A percentile compares a stretch with the other conserved stretches of the same genome.
These are phyloP conservation scores for Calonectris borealis DNA, from an alignment of 2,113 vertebrate species.

Conservation along the genomic window DNA sequence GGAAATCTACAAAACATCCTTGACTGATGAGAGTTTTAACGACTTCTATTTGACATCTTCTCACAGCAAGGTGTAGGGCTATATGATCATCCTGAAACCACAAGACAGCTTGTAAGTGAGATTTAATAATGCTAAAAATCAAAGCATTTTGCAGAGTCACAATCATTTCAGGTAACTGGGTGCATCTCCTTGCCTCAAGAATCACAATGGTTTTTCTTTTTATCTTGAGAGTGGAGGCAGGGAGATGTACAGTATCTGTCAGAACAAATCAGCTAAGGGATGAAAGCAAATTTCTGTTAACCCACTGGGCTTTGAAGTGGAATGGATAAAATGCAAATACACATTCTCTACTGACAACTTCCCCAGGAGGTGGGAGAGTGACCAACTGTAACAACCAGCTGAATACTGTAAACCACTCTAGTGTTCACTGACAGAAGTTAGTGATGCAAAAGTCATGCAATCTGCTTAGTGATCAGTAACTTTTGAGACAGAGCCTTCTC, in stretches of 20 bases:
- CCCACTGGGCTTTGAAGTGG: neutral
- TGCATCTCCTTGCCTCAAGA: neutral
- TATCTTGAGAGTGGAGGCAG: neutral
- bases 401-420: neutral
- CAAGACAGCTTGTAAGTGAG: neutral
- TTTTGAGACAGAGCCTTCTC: neutral
- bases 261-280: neutral
- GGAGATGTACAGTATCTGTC: neutral
- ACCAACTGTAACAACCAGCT: neutral
- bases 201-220: neutral
- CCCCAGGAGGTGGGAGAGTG: neutral
- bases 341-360: neutral
- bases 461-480: neutral
- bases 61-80: conserved; percentile 92
- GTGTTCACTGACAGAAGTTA: neutral
- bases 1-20: conserved; percentile 84
- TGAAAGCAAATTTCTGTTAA: neutral
- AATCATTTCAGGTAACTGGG: neutral
- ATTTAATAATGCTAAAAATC: neutral
- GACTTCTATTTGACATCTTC: conserved; percentile 94
- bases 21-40: conserved; percentile 87
- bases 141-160: neutral
- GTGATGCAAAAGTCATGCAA: neutral
- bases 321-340: neutral
- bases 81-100: conserved; percentile 90